Evolutionary conservation across 2,888 invertebrate species (phyloP), one percentile per base, ranked within the genome.

Genomic region (Lepas anatifera): DNA sequence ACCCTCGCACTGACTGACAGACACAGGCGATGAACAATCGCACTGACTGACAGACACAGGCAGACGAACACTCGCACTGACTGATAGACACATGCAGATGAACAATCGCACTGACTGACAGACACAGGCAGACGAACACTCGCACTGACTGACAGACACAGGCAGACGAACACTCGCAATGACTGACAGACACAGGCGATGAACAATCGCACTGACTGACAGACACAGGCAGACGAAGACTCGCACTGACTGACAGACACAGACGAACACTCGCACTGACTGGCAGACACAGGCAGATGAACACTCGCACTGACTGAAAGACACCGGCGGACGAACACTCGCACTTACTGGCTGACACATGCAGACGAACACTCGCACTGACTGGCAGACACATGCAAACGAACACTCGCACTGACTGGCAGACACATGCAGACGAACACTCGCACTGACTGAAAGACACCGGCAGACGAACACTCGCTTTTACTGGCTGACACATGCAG

Each of bases 231-330:
- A 35, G 41, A 22, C 27, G 41, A 25, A 67, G 22, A 13, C 27
- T 2, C 39, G 32, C 32, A 25, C 43, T 27, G 22, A 13, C 13
- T 11, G n/a, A n/a, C n/a, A 37, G 3, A 37, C 22, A 27, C 18
- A 39, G 25, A 37, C 3, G n/a, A 18, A 48, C 48, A 48, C 8
- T 3, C 48, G 10, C 11, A 69, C 25, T 32, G 35, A 10, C 27
- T 22, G 11, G 35, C 27, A 69, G 18, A 63, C 41, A 69, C 13
- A 58, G 41, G 64, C 11, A 69, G 41, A 69, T 10, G 64, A 41
- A 69, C 27, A 35, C 37, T 63, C 22, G 39, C 63, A 69, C 27
- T 29, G 27, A 69, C 27, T 63, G 25, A 52, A 7, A 52, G 13
- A 64, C 8, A 52, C 25, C 63, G 2, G 32, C 43, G 22, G 6